These are phyloP conservation scores for Peromyscus leucopus DNA, from an alignment of 2,113 vertebrate species.

Conservation along the genomic window DNA sequence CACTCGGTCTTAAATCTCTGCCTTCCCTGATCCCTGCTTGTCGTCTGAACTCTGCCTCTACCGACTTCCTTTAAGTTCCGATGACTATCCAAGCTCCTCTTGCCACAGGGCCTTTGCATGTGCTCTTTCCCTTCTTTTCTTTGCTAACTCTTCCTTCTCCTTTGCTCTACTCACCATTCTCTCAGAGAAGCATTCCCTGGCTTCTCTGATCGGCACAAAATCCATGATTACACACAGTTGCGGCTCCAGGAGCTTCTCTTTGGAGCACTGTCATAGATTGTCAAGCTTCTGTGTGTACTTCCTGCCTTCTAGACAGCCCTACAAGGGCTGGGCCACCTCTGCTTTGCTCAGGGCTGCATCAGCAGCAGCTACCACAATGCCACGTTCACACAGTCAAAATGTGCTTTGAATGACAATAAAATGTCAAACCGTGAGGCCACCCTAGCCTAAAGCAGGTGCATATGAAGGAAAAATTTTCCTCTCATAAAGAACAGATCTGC, in stretches of 20 bases:
- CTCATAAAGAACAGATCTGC: conserved; percentile 22
- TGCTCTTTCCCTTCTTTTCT: not conserved
- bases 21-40: not conserved
- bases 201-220: not conserved
- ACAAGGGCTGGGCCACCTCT: not conserved
- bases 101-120: conserved; percentile 20
- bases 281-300: not conserved
- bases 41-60: not conserved
- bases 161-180: not conserved
- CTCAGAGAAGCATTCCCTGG: not conserved
- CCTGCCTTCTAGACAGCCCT: not conserved
- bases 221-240: not conserved
- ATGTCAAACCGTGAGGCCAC: not conserved
- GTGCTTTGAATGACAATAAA: not conserved
- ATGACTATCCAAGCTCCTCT: not conserved
- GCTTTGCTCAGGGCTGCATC: not conserved
- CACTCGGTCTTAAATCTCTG: not conserved
- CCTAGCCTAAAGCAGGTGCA: not conserved
- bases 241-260: not conserved
- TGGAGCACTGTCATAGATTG: not conserved
- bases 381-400: not conserved
- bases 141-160: not conserved
- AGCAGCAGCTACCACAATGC: not conserved
- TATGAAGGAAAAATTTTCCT: not conserved
- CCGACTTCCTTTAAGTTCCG: not conserved